phyloP scores from a whole-genome alignment of 2,113 vertebrate species.

The Struthio camelus region DNA sequence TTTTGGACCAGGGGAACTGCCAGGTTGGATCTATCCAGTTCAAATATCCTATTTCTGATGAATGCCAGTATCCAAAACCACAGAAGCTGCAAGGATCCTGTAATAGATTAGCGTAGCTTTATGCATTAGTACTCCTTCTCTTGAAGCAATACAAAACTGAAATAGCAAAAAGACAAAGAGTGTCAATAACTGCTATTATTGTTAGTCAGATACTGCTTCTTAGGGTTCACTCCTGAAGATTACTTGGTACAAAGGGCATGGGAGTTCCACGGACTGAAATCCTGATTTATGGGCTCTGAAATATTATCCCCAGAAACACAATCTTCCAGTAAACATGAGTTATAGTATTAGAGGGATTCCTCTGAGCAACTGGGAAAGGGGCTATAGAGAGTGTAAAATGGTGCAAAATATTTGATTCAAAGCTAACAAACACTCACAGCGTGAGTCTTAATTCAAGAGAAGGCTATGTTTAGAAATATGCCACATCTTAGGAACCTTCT shows the following conservation, averaged over 20 bases:
- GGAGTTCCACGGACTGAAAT: conserved; percentile 10
- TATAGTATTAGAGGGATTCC: background rate
- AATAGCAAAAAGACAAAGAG: background rate
- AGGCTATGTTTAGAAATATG: background rate
- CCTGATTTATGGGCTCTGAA: background rate
- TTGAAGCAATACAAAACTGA: background rate
- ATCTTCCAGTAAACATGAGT: background rate
- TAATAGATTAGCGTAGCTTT: background rate
- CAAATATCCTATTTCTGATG: background rate
- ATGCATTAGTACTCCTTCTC: background rate
- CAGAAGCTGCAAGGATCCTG: background rate
- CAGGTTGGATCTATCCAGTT: background rate
- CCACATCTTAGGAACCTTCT: background rate
- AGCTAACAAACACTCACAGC: background rate
- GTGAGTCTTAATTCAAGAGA: background rate
- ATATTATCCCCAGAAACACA: background rate
- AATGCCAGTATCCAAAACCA: background rate
- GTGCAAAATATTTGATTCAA: background rate
- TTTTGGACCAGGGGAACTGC: background rate
- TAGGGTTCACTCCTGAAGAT: background rate
- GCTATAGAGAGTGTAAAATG: background rate
- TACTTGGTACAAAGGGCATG: background rate
- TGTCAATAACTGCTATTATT: background rate
- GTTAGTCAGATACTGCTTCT: background rate
- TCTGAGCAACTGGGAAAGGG: background rate